Base-by-base conservation (phyloP, 2,888 invertebrate genomes). In the Tigriopus californicus region DNA sequence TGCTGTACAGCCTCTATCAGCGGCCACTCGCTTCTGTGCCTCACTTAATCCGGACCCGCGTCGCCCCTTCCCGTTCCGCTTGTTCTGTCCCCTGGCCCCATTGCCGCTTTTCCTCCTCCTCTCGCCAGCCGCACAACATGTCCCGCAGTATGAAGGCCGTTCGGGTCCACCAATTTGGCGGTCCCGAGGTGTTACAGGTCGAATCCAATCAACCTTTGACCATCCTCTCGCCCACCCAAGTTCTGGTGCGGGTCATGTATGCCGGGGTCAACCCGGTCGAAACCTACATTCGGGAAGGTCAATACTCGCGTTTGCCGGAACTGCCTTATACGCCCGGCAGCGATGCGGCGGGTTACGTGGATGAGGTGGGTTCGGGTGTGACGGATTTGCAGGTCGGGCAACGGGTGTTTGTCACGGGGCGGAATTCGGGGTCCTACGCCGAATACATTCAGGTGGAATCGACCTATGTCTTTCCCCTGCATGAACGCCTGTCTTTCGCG, bases 251-350 rank as follows among this genome's bases (percentile, higher is more conserved):
- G 62, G 72, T 77, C 1, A 63, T 67, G 33, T 70, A 72, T 3
- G 70, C 74, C 52, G 77, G 77, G 18, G 70, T 79, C 1, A 78
- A 79, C 64, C 78, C 78, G 4, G 76, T 77, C 2, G 78, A 78
- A 62, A 76, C 77, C 0, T 77, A 77, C 65, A 73, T 77, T 51
- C 67, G 77, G 33, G 65, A 69, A 42, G 78, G 78, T n/a, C 66
- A 66, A 1, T 74, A 73, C 63, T 66, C 65, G 8, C 58, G 60
- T 15, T 63, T 69, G 3, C 77, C 76, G 1, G 60, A 66, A 6
- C 67, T 78, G 42, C 78, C 78, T 1, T 75, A 73, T 63, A 72
- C 70, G 12, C 74, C 76, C 4, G 78, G 78, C 2, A 58, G 55
- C n/a, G 78, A 78, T 66, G 74, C 71, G n/a, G 71, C 77, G 40